A percentile compares a stretch with the other conserved stretches of the same genome.
These are phyloP conservation scores for Thera britannica DNA, from an alignment of 2,888 invertebrate species.

Conservation along the genomic window DNA sequence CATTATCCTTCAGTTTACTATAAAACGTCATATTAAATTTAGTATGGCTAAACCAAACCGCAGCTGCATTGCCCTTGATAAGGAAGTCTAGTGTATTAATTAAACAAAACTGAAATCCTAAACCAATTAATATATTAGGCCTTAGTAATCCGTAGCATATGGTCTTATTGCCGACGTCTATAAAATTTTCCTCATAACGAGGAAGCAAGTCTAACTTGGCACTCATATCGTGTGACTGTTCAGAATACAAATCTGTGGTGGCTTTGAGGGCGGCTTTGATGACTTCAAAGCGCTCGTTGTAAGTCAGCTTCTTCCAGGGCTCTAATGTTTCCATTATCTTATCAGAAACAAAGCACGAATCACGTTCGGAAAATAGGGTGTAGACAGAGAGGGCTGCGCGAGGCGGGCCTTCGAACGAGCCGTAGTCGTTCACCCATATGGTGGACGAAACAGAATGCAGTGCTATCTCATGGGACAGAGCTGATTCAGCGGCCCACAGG, in stretches of 20 bases:
- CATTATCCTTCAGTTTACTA: background rate
- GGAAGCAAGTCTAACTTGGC: background rate
- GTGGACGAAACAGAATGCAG: background rate
- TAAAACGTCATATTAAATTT: background rate
- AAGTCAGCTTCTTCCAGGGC: background rate
- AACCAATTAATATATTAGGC: background rate
- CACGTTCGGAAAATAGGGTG: background rate
- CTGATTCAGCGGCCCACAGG: slow-evolving; percentile 14
- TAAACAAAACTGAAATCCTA: background rate
- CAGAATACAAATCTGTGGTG: background rate
- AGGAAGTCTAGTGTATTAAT: background rate
- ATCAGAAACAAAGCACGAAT: background rate
- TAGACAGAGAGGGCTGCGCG: background rate
- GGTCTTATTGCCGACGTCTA: background rate
- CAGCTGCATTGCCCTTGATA: background rate
- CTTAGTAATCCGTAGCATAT: background rate
- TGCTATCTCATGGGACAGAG: slow-evolving; percentile 11
- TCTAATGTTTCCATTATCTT: background rate
- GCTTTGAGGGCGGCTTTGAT: background rate
- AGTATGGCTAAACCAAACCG: background rate
- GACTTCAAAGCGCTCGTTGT: background rate
- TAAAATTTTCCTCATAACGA: background rate
- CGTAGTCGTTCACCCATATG: slow-evolving; percentile 12
- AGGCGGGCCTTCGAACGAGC: background rate
- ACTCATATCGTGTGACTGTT: background rate